Conservation (phyloP, 64 coral and sea anemone species). For the Acropora yongei region DNA sequence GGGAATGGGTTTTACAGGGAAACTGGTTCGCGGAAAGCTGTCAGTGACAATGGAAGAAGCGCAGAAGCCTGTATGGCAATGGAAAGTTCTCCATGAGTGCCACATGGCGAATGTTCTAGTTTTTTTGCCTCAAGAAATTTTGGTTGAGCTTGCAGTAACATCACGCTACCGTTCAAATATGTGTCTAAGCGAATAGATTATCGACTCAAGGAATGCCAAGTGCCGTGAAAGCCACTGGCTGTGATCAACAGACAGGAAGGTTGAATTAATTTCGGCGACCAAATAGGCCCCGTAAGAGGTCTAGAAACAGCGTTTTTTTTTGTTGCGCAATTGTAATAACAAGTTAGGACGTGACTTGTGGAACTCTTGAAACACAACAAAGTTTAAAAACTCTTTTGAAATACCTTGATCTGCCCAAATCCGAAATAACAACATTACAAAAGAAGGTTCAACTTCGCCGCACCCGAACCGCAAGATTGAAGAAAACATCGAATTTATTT, state of each 20-base stretch:
- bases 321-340: background rate
- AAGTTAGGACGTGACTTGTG: slow-evolving; percentile 6
- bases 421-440: slow-evolving; percentile 10
- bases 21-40: background rate
- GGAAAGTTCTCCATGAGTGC: background rate
- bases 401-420: background rate
- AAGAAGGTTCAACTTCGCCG: background rate
- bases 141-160: background rate
- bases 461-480: background rate
- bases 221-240: background rate
- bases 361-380: background rate
- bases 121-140: background rate
- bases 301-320: background rate
- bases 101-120: background rate
- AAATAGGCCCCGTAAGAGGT: background rate
- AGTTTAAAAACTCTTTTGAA: background rate
- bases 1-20: background rate
- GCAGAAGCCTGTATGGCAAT: background rate
- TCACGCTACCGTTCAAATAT: slow-evolving; percentile 13
- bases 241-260: slow-evolving; percentile 5
- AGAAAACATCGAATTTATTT: background rate
- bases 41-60: background rate
- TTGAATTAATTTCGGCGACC: background rate
- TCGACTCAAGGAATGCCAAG: background rate
- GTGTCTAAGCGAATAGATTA: background rate